Evolutionary conservation across 2,888 invertebrate species (phyloP), one percentile per base, ranked within the genome.

Genomic region (Dione vanillae): DNA sequence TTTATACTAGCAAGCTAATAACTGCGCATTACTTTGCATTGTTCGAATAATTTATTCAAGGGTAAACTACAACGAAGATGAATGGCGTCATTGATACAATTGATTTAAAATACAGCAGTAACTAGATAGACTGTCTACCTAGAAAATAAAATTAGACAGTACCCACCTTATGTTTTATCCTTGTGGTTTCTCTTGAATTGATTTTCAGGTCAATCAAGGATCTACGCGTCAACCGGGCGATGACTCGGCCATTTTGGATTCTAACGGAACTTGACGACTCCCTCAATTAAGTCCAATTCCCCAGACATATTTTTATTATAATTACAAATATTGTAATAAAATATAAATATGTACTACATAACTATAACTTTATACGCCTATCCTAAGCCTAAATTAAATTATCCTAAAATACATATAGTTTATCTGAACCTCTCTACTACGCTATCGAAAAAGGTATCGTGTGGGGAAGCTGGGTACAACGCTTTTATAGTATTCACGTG

Each of bases 181-280:
- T 65, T 70, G n/a, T 10, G 41, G 40, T 58, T 65, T 72, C 65
- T 70, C 72, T 73, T 56, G 67, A 54, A 72, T 65, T 56, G 61
- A 62, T 70, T 70, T 40, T 64, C 45, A 65, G 51, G 45, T 45
- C 69, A 72, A 72, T 65, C 62, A 67, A 70, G 69, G 70, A 70
- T 73, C 20, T 70, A 70, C 74, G 64, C 69, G 58, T 75, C 83
- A 87, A 84, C 89, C 87, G 85, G 87, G 87, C 86, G 89, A 88
- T 82, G 88, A 82, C 80, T 85, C 84, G 80, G 90, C 87, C 90
- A 90, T 90, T 82, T 86, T 88, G 65, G 71, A 75, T 68, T 76
- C 69, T 71, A 71, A 81, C 79, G 80, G 81, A 79, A 82, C 80
- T 82, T 81, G 80, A 81, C 81, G 77, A 80, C 78, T 82, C 66